Conservation (phyloP, 2,797 vertebrate species). For the Prunella strophiata region DNA sequence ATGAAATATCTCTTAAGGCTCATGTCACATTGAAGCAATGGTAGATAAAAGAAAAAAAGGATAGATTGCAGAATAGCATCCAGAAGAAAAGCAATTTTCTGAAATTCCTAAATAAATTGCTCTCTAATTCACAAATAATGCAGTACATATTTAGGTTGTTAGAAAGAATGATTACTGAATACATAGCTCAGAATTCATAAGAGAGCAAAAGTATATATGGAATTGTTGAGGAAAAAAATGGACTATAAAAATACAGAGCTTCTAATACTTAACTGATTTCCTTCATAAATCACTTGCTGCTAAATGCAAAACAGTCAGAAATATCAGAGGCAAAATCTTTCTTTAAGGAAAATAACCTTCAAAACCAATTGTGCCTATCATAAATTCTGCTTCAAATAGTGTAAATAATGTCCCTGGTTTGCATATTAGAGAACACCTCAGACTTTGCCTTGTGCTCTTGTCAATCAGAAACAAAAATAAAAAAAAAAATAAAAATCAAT, state of each 20-base stretch:
- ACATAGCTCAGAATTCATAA: not conserved
- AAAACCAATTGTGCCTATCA: not conserved
- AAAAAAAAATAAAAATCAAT: not conserved
- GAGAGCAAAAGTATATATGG: not conserved
- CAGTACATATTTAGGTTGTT: slow-evolving; percentile 22
- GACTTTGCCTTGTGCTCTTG: not conserved
- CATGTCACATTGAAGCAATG: not conserved
- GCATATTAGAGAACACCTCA: not conserved
- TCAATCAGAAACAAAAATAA: not conserved
- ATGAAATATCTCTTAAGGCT: slow-evolving; percentile 15
- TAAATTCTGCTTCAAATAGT: slow-evolving; percentile 26
- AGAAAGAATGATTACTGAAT: slow-evolving; percentile 52
- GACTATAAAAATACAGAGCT: not conserved
- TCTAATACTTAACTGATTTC: slow-evolving; percentile 21
- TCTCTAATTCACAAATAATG: slow-evolving; percentile 58
- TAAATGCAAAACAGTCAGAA: not conserved
- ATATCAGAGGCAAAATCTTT: not conserved
- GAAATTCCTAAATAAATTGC: slow-evolving; percentile 51
- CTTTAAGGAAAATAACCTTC: slow-evolving; percentile 8
- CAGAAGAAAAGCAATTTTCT: slow-evolving; percentile 36
- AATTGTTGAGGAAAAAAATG: not conserved
- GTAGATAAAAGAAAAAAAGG: slow-evolving; percentile 19
- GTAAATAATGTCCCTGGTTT: not conserved
- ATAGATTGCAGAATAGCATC: not conserved
- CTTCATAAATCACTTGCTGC: slow-evolving; percentile 39